phyloP scores from a whole-genome alignment of 2,888 invertebrate species.

The Ichneumoninae sp. region DNA sequence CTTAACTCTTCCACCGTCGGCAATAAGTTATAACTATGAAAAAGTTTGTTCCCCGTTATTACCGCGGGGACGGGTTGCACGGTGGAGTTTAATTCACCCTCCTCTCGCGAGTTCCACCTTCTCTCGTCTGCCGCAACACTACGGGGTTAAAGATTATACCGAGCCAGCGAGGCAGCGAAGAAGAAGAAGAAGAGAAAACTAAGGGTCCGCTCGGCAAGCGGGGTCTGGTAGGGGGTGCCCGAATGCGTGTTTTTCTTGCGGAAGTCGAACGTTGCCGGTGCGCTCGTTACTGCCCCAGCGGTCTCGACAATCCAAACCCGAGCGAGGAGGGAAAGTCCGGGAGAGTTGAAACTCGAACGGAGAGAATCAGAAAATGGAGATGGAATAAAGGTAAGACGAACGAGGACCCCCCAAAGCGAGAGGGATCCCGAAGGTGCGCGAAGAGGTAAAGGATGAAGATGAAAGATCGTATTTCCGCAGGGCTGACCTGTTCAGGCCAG shows the following conservation, averaged over 20 bases:
- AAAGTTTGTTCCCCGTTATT: conserved; percentile 67
- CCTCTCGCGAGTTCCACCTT: conserved; percentile 23
- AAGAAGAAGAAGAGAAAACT: conserved; percentile 30
- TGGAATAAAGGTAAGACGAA: conserved; percentile 14
- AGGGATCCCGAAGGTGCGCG: background rate
- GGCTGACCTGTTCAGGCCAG: conserved; percentile 40
- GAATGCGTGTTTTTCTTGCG: conserved; percentile 76
- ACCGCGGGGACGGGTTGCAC: conserved; percentile 59
- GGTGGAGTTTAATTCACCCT: conserved; percentile 64
- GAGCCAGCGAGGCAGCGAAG: conserved; percentile 7
- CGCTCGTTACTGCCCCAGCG: conserved; percentile 69
- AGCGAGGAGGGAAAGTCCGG: conserved; percentile 4
- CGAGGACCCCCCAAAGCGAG: background rate
- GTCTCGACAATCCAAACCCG: conserved; percentile 30
- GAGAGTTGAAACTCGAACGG: conserved; percentile 20
- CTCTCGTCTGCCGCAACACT: conserved; percentile 16
- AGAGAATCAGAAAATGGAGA: conserved; percentile 33
- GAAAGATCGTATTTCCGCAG: conserved; percentile 30
- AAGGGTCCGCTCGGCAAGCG: conserved; percentile 33
- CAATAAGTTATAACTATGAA: conserved; percentile 67
- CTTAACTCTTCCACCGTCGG: conserved; percentile 35
- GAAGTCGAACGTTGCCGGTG: conserved; percentile 72
- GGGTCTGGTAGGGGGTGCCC: conserved; percentile 21
- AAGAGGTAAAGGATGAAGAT: conserved; percentile 33
- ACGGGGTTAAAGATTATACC: conserved; percentile 46